A percentile compares a stretch with the other conserved stretches of the same genome.
Evolutionary conservation across 2,113 vertebrate genomes (phyloP).

Genomic region (Peromyscus maniculatus): DNA sequence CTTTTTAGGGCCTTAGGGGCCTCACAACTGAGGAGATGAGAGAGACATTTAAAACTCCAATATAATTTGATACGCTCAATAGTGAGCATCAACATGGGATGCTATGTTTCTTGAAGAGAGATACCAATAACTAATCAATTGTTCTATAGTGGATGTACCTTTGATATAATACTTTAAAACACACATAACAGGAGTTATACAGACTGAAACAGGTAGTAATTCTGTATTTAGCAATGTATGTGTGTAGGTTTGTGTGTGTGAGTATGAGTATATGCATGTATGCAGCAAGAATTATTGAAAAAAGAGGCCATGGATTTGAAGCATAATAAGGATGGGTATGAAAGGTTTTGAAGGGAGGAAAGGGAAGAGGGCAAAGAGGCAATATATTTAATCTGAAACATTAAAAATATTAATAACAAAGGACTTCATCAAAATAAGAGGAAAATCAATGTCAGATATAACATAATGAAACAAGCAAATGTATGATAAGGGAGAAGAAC

Average conservation of each 20-base stretch:
- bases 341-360: too few relatives aligned
- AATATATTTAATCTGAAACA: too few relatives aligned
- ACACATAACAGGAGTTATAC: background rate
- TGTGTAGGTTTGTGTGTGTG: too few relatives aligned
- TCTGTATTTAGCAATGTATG: background rate
- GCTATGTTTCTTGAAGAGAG: background rate
- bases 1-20: background rate
- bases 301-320: too few relatives aligned
- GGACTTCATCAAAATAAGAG: background rate
- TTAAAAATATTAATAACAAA: background rate
- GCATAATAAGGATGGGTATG: too few relatives aligned
- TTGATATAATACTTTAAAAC: background rate
- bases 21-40: background rate
- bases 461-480: background rate
- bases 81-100: background rate
- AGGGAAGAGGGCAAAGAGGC: too few relatives aligned
- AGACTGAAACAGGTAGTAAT: background rate
- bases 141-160: background rate
- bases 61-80: background rate
- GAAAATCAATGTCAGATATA: background rate
- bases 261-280: too few relatives aligned
- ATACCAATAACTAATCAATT: conserved; percentile 49
- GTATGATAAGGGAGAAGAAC: background rate
- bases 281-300: too few relatives aligned
- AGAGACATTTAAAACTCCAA: conserved; percentile 43